A percentile compares a stretch with the other conserved stretches of the same genome.
These are phyloP conservation scores for Apodemus agrarius DNA, from an alignment of 2,797 vertebrate species.

Conservation along the genomic window DNA sequence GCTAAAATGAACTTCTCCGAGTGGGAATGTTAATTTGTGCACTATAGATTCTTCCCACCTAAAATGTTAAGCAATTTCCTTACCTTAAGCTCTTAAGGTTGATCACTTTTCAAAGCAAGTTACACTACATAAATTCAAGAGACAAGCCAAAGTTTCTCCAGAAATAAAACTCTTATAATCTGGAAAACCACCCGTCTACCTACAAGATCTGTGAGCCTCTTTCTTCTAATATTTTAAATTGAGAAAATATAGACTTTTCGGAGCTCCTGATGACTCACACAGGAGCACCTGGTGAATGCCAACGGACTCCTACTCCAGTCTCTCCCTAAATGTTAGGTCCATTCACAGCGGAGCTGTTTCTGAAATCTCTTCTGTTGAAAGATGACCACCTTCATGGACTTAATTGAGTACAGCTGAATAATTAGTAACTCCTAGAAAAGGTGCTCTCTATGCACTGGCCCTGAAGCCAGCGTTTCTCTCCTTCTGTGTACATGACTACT, in stretches of 20 bases:
- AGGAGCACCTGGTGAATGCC: constrained; percentile 58
- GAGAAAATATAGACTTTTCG: constrained; percentile 32
- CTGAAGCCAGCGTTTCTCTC: background rate
- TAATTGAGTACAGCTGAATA: background rate
- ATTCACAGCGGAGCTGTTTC: background rate
- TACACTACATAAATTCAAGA: background rate
- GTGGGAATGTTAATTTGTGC: too few relatives aligned
- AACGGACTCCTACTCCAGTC: background rate
- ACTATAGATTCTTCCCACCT: background rate
- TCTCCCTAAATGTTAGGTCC: background rate
- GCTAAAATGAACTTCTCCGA: background rate
- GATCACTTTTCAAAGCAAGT: background rate
- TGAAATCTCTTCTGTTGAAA: background rate
- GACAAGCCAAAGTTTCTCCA: background rate
- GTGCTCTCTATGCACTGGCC: background rate
- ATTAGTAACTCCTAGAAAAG: background rate
- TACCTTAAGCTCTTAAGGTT: background rate
- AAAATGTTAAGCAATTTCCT: constrained; percentile 7
- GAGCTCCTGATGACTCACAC: constrained; percentile 76
- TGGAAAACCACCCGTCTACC: background rate
- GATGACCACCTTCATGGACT: background rate
- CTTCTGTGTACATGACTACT: background rate
- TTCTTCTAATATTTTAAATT: background rate
- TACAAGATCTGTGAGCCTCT: constrained; percentile 23
- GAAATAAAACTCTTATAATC: background rate